phyloP scores from a whole-genome alignment of 2,888 invertebrate genomes.

The Pharmacophagus antenor region DNA sequence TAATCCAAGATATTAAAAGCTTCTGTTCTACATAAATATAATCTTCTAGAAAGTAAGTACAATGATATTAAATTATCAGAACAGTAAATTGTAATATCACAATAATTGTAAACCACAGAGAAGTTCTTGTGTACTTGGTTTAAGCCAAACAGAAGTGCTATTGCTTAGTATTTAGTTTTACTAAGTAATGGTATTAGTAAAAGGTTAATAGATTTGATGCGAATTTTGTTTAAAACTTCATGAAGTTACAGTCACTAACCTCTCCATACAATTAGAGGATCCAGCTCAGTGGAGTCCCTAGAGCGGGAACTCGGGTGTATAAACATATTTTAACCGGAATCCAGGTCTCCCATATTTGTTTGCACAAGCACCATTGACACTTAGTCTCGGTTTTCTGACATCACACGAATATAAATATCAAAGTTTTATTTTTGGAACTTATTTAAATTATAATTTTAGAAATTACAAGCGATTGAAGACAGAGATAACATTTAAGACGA shows the following conservation, averaged over 20 bases:
- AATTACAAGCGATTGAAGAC: too few relatives aligned
- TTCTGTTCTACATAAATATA: too few relatives aligned
- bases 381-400: conserved; percentile 30
- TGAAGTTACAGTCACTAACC: conserved; percentile 54
- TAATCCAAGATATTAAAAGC: too few relatives aligned
- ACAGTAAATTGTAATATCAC: too few relatives aligned
- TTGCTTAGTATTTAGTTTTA: too few relatives aligned
- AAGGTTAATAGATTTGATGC: background rate
- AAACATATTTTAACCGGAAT: conserved; percentile 77
- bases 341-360: conserved; percentile 69
- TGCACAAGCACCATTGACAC: conserved; percentile 47
- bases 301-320: conserved; percentile 72
- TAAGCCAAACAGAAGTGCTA: too few relatives aligned
- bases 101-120: too few relatives aligned
- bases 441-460: background rate
- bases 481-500: background rate
- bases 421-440: background rate
- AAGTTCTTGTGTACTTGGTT: too few relatives aligned
- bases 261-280: conserved; percentile 71
- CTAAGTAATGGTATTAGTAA: too few relatives aligned
- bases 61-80: background rate
- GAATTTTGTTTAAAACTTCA: background rate
- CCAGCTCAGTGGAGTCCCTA: conserved; percentile 70
- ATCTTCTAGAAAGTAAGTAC: background rate
- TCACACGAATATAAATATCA: background rate